Evolutionary conservation across 2,888 invertebrate species (phyloP).

Genomic region (Neoascia interrupta): DNA sequence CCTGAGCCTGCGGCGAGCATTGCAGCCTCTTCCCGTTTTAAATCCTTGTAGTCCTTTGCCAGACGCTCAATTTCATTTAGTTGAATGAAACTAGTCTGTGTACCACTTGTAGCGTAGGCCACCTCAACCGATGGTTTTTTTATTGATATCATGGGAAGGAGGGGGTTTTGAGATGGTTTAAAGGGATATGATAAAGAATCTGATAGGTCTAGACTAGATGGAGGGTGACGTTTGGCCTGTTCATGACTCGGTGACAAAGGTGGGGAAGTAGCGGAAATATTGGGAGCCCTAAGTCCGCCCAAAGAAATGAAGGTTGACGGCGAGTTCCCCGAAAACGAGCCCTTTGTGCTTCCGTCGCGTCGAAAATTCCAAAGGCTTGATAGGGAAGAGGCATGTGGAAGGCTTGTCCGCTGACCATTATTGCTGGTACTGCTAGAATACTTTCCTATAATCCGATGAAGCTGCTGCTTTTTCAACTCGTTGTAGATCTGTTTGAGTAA

Average conservation of each 20-base stretch:
- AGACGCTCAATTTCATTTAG: constrained; percentile 74
- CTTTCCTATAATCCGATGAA: constrained; percentile 75
- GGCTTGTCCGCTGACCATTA: constrained; percentile 53
- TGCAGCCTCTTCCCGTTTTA: constrained; percentile 70
- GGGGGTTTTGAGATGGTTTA: constrained; percentile 20
- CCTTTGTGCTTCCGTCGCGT: constrained; percentile 50
- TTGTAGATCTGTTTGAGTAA: constrained; percentile 82
- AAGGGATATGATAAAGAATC: too few relatives aligned
- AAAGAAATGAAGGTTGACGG: constrained; percentile 10
- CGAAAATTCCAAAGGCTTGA: constrained; percentile 71
- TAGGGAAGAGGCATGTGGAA: constrained; percentile 73
- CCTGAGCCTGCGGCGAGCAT: constrained; percentile 60
- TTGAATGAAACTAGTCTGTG: constrained; percentile 77
- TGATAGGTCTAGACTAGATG: constrained; percentile 70
- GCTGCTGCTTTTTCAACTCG: constrained; percentile 76
- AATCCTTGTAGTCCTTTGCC: constrained; percentile 74
- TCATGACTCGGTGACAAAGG: constrained; percentile 25
- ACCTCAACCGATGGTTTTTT: constrained; percentile 61
- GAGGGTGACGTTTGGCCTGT: constrained; percentile 65
- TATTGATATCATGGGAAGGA: constrained; percentile 43
- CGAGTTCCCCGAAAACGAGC: constrained; percentile 14
- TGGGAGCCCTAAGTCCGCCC: constrained; percentile 15
- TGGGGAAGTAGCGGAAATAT: constrained; percentile 9
- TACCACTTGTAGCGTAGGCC: constrained; percentile 72
- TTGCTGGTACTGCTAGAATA: constrained; percentile 73